Evolutionary conservation across 2,113 vertebrate species (phyloP).

Genomic region (Peucedramus taeniatus): DNA sequence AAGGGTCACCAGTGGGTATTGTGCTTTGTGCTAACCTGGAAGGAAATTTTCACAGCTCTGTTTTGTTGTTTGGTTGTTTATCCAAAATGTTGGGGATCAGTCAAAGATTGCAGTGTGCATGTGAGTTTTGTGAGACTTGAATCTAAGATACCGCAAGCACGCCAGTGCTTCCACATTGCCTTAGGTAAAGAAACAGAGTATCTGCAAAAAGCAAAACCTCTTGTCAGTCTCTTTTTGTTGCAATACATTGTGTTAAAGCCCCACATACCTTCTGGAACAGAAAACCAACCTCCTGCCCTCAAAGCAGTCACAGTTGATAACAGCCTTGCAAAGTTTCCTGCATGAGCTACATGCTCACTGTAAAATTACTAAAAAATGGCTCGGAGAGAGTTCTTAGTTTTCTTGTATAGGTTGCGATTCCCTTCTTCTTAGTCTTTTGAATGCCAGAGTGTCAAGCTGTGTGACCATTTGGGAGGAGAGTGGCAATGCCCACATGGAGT

Average conservation of each 20-base stretch:
- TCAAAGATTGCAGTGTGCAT: neutral
- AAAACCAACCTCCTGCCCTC: neutral
- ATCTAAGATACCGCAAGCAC: neutral
- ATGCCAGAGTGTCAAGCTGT: neutral
- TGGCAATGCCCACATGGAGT: neutral
- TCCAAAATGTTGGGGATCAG: neutral
- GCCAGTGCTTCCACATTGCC: neutral
- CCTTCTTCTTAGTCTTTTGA: neutral
- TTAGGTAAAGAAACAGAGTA: neutral
- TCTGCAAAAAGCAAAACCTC: neutral
- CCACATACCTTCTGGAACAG: neutral
- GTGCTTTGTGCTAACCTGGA: neutral
- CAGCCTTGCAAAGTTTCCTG: neutral
- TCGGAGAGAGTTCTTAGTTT: neutral
- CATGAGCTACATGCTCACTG: neutral
- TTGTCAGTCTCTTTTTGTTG: neutral
- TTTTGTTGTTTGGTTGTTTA: neutral
- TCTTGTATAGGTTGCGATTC: neutral
- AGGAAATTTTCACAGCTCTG: neutral
- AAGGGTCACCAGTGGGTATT: fast-evolving
- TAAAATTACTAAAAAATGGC: neutral
- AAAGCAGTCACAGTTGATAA: neutral
- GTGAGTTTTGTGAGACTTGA: neutral
- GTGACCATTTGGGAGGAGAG: neutral
- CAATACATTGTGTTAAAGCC: fast-evolving